Percentiles rank a stretch among this genome's conserved stretches.
Conservation (phyloP, 1,140 invertebrate genomes). For the Drosophila ogumai region DNA sequence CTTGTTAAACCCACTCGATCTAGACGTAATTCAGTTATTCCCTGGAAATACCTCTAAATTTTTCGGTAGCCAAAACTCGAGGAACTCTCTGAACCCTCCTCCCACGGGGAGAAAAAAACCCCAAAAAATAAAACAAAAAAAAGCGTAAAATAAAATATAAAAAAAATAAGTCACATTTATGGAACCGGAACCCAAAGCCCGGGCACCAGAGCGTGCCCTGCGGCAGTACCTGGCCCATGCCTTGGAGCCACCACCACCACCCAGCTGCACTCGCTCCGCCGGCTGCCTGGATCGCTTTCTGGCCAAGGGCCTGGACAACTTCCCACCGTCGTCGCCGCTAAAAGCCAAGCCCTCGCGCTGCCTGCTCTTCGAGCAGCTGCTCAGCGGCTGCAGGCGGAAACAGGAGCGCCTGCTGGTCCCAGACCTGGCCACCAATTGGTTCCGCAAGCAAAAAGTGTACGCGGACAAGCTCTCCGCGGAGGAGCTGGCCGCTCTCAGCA, state of each 20-base stretch:
- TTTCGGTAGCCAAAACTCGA: slow-evolving; percentile 13
- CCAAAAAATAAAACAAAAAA: neutral
- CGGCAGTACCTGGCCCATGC: slow-evolving; percentile 11
- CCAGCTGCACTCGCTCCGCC: neutral
- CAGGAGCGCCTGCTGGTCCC: slow-evolving; percentile 65
- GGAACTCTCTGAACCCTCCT: neutral
- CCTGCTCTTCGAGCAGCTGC: slow-evolving; percentile 48
- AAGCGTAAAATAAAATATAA: neutral
- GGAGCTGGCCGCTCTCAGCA: slow-evolving; percentile 16
- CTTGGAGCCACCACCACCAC: neutral
- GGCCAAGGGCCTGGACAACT: slow-evolving; percentile 30
- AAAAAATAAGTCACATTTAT: no score
- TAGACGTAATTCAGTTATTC: slow-evolving; percentile 17
- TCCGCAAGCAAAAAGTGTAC: slow-evolving; percentile 65
- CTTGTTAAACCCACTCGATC: slow-evolving; percentile 10
- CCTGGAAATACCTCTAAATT: slow-evolving; percentile 33
- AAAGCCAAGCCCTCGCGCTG: neutral
- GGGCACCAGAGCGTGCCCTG: slow-evolving; percentile 6
- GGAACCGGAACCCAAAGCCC: slow-evolving; percentile 1
- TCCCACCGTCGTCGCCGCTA: slow-evolving; percentile 15
- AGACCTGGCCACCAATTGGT: slow-evolving; percentile 74
- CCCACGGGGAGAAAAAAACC: neutral
- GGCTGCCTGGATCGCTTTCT: slow-evolving; percentile 28
- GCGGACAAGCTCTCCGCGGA: slow-evolving; percentile 34
- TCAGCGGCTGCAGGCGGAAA: slow-evolving; percentile 12